Percentiles rank a stretch among this genome's conserved stretches.
Conservation (phyloP, 2,797 vertebrate species). For the Spondyliosoma cantharus region DNA sequence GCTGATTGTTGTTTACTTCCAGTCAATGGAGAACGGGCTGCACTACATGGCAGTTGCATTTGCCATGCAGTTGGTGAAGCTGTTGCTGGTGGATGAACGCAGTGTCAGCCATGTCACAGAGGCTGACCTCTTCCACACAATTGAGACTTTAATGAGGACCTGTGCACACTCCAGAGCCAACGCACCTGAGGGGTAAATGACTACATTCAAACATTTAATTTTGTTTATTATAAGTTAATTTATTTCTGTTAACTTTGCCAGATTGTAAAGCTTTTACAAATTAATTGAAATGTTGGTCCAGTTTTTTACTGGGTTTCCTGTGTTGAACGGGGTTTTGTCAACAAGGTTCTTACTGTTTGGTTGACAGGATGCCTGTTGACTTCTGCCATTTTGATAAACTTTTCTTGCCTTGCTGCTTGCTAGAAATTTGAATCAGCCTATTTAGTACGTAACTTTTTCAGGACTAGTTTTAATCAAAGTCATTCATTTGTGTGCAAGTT, state of each 20-base stretch:
- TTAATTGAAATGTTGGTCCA: background rate
- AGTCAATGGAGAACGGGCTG: slow-evolving; percentile 99
- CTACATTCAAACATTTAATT: background rate
- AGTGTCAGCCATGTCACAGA: slow-evolving; percentile 97
- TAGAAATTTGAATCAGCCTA: too few relatives aligned
- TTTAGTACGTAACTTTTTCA: too few relatives aligned
- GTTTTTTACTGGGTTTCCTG: background rate
- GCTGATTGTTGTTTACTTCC: slow-evolving; percentile 1
- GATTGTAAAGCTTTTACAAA: background rate
- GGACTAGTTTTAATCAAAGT: too few relatives aligned
- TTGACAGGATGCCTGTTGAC: background rate
- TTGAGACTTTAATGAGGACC: slow-evolving; percentile 99
- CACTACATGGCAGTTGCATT: slow-evolving; percentile 99
- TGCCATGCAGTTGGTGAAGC: slow-evolving; percentile 98
- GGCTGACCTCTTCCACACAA: slow-evolving; percentile 98
- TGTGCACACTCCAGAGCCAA: slow-evolving; percentile 99
- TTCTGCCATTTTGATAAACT: too few relatives aligned
- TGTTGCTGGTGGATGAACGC: slow-evolving; percentile 96
- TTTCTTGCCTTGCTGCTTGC: too few relatives aligned
- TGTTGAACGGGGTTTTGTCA: background rate
- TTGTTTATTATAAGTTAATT: background rate
- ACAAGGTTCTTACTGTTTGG: background rate
- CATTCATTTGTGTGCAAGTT: background rate
- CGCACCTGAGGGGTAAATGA: slow-evolving; percentile 95
- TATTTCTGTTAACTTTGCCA: background rate